A percentile compares a stretch with the other conserved stretches of the same genome.
These are phyloP conservation scores for Peromyscus nudipes DNA, from an alignment of 2,797 vertebrate genomes.

Conservation along the genomic window DNA sequence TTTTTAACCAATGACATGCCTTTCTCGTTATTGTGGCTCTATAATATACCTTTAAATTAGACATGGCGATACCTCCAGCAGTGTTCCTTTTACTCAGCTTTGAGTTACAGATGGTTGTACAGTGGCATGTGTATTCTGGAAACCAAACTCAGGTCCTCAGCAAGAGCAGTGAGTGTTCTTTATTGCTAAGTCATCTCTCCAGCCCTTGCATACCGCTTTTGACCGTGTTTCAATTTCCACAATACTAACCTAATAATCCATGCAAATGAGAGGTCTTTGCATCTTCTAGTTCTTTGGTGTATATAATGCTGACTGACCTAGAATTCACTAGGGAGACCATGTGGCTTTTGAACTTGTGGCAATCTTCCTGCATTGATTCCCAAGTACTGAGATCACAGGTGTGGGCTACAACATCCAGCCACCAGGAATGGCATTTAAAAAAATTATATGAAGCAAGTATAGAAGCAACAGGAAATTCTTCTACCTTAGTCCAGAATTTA, in stretches of 20 bases:
- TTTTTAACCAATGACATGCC: not conserved
- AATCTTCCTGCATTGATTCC: not conserved
- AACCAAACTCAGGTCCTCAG: too few species aligned
- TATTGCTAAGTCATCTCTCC: not conserved
- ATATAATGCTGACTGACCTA: not conserved
- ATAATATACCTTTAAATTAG: not conserved
- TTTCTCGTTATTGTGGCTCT: not conserved
- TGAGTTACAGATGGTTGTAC: not conserved
- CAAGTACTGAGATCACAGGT: not conserved
- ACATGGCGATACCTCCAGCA: too few species aligned
- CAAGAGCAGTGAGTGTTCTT: not conserved
- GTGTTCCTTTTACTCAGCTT: not conserved
- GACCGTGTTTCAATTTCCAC: not conserved
- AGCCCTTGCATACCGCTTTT: not conserved
- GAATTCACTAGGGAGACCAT: not conserved
- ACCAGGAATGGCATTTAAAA: not conserved
- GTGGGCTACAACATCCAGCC: not conserved
- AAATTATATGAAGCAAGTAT: not conserved
- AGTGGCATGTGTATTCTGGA: not conserved
- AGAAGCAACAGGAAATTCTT: not conserved
- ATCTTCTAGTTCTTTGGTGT: not conserved
- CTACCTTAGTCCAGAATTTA: not conserved
- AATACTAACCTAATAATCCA: not conserved
- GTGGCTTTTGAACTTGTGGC: not conserved
- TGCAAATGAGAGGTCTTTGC: not conserved